phyloP scores from a whole-genome alignment of 2,797 vertebrate genomes.

The Eidolon dupreanum region DNA sequence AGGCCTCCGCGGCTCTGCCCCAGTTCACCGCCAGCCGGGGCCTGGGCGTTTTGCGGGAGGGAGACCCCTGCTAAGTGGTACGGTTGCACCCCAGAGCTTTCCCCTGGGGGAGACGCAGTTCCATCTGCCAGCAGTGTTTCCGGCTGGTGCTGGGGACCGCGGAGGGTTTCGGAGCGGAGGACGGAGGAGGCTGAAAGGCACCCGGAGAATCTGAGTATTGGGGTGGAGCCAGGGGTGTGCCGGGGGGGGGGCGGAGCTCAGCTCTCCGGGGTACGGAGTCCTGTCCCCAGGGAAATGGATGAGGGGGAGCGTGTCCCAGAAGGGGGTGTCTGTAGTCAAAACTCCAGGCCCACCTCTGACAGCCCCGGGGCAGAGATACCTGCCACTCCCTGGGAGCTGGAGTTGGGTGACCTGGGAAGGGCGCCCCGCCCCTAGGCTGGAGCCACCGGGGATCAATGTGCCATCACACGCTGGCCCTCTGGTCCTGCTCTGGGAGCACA shows the following conservation, averaged over 20 bases:
- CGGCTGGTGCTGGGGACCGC: neutral
- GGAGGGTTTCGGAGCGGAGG: neutral
- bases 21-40: rapidly evolving
- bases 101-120: too few species aligned
- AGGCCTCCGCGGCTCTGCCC: rapidly evolving
- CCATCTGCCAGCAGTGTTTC: rapidly evolving
- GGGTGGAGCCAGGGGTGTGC: neutral
- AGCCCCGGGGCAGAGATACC: neutral
- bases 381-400: neutral
- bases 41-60: neutral
- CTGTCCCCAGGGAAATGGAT: neutral
- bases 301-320: rapidly evolving
- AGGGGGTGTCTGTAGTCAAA: neutral
- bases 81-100: too few species aligned
- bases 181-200: neutral
- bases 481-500: too few species aligned
- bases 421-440: rapidly evolving
- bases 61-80: too few species aligned
- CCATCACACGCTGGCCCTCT: rapidly evolving
- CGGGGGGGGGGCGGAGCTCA: too few species aligned
- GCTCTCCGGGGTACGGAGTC: neutral
- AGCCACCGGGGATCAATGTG: rapidly evolving
- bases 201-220: neutral
- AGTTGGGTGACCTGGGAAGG: neutral
- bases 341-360: neutral